These are phyloP conservation scores for Hyla sarda DNA, from an alignment of 2,113 vertebrate genomes.

Conservation along the genomic window DNA sequence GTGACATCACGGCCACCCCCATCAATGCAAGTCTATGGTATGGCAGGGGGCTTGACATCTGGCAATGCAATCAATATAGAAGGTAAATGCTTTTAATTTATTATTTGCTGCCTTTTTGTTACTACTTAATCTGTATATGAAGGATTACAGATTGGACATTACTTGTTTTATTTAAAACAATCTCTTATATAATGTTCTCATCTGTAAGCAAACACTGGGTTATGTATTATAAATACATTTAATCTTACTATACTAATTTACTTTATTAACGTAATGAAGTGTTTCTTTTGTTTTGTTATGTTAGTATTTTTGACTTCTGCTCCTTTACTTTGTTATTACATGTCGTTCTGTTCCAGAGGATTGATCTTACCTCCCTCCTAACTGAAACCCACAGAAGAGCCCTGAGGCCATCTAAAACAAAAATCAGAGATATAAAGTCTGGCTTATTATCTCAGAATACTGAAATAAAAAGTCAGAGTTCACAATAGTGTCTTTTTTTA, in stretches of 20 bases:
- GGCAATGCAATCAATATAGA: no score
- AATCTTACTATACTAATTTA: not conserved
- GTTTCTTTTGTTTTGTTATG: not conserved
- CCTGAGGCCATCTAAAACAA: conserved; percentile 1
- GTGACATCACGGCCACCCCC: no score
- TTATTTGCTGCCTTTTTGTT: not conserved
- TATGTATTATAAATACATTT: not conserved
- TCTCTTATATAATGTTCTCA: not conserved
- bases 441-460: not conserved
- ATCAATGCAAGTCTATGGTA: no score
- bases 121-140: not conserved
- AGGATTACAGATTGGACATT: not conserved
- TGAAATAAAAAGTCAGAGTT: conserved; percentile 12
- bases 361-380: not conserved
- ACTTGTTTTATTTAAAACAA: not conserved
- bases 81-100: no score
- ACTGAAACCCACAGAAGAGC: not conserved
- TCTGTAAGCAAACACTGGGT: not conserved
- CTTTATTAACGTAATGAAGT: not conserved
- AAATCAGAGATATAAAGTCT: conserved; percentile 13
- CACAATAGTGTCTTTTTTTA: not conserved
- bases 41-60: no score
- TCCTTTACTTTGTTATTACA: not conserved
- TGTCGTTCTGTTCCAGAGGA: not conserved
- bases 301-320: not conserved